Evolutionary conservation across 2,797 vertebrate genomes (phyloP).

Genomic region (Acipenser transmontanus): DNA sequence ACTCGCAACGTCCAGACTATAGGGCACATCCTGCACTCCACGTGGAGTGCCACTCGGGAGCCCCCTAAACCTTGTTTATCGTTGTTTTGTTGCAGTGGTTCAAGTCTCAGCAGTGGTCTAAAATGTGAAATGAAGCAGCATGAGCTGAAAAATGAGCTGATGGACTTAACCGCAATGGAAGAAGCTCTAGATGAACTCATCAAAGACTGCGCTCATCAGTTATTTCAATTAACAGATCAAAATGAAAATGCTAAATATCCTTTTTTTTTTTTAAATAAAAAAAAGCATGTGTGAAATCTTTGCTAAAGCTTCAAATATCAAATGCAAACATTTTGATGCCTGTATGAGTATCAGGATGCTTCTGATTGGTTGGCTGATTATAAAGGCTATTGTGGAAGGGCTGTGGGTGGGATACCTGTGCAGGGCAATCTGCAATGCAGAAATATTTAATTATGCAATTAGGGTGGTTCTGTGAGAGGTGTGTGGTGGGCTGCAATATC

Average conservation of each 20-base stretch:
- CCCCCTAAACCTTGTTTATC: neutral
- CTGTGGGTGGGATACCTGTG: too few relatives aligned
- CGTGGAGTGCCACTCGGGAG: too few relatives aligned
- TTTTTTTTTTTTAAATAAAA: conserved; percentile 40
- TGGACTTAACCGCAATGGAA: conserved; percentile 75
- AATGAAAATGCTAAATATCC: conserved; percentile 80
- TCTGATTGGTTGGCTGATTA: neutral
- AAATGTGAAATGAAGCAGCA: conserved; percentile 34
- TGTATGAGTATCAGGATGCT: too few relatives aligned
- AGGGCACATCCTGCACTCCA: too few relatives aligned
- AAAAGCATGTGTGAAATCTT: neutral
- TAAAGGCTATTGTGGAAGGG: too few relatives aligned
- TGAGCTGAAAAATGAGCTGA: conserved; percentile 62
- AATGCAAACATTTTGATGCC: neutral
- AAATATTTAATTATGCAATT: too few relatives aligned
- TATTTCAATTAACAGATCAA: conserved; percentile 78
- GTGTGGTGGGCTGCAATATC: too few relatives aligned
- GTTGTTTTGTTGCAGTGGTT: conserved; percentile 54
- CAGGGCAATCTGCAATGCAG: too few relatives aligned
- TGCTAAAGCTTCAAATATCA: neutral
- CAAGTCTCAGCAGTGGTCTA: conserved; percentile 39
- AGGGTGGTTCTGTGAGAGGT: too few relatives aligned
- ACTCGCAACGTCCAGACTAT: neutral
- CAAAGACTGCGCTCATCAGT: conserved; percentile 77
- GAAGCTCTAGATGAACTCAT: conserved; percentile 81